phyloP scores from a whole-genome alignment of 2,113 vertebrate genomes.

The Psephotus haematonotus region DNA sequence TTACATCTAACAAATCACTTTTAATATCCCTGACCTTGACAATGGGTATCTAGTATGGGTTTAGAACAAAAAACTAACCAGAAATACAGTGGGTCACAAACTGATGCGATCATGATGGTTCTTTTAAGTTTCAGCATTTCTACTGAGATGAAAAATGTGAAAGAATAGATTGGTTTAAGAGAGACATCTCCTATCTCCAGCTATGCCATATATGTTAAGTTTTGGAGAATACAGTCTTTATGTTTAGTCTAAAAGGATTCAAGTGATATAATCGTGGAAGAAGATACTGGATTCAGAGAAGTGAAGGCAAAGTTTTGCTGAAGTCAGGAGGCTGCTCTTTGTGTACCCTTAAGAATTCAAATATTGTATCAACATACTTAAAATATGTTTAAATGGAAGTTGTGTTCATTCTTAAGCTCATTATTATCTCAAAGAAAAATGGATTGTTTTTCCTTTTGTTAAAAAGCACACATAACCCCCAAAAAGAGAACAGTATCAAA shows the following conservation, averaged over 20 bases:
- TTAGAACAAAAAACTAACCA: slow-evolving; percentile 11
- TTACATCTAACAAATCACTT: slow-evolving; percentile 53
- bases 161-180: not conserved
- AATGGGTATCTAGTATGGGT: slow-evolving; percentile 36
- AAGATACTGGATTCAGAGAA: not conserved
- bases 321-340: not conserved
- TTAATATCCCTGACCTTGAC: slow-evolving; percentile 51
- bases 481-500: not conserved
- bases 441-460: not conserved
- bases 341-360: not conserved
- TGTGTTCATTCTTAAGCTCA: not conserved
- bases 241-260: slow-evolving; percentile 14
- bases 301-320: not conserved
- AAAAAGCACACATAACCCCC: not conserved
- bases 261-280: not conserved
- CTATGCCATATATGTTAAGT: not conserved
- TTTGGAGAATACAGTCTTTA: not conserved
- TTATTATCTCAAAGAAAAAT: not conserved
- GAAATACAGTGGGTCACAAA: slow-evolving; percentile 9
- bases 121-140: not conserved
- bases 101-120: not conserved
- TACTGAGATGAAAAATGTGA: not conserved
- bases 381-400: not conserved
- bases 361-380: not conserved
- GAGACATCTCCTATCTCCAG: not conserved